Conservation (phyloP, 2,113 vertebrate species). For the Chrysemys picta region DNA sequence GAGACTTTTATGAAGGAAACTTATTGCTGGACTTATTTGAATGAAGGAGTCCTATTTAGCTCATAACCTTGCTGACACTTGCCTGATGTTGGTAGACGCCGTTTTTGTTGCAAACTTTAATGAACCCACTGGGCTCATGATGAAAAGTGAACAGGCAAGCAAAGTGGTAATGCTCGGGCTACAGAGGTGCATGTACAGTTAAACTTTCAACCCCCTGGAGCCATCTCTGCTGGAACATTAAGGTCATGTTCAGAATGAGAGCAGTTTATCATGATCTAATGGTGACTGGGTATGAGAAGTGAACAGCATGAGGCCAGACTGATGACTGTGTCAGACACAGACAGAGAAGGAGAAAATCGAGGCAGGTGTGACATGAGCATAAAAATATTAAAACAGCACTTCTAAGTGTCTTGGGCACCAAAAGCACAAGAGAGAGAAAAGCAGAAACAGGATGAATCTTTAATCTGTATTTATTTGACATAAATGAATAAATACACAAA, state of each 20-base stretch:
- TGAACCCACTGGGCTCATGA: neutral
- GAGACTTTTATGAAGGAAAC: neutral
- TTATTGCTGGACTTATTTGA: slow-evolving; percentile 9
- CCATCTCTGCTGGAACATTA: neutral
- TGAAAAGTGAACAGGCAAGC: neutral
- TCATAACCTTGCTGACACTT: neutral
- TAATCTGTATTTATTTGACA: neutral
- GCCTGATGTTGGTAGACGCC: neutral
- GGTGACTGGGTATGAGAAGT: neutral
- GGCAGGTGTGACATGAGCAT: neutral
- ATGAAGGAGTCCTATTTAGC: neutral
- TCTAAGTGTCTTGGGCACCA: neutral
- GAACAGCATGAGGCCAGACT: neutral
- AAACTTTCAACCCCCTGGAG: neutral
- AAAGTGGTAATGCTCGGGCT: neutral
- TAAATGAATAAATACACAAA: neutral
- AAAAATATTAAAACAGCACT: neutral
- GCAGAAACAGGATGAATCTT: neutral
- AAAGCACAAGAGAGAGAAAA: neutral
- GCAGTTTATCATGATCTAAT: neutral
- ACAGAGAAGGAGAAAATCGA: neutral
- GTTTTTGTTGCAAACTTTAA: neutral
- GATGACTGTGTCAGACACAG: neutral
- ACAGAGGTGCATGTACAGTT: neutral
- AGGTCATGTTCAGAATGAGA: neutral